Evolutionary conservation across 2,888 invertebrate species (phyloP).

Genomic region (Sphaeridia pumilis): DNA sequence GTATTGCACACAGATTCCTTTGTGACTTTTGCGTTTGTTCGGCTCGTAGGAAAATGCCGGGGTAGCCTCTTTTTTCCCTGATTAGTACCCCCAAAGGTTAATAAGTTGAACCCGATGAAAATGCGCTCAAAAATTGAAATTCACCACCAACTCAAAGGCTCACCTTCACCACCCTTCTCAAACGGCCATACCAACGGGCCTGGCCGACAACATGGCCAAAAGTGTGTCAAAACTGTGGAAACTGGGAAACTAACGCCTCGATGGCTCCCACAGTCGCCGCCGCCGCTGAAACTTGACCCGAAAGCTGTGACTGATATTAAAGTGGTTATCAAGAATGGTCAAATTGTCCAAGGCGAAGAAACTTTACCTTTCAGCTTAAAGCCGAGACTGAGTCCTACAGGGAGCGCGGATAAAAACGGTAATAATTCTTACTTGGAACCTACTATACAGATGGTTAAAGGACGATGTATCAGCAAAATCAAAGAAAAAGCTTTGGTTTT

Average conservation of each 20-base stretch:
- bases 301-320: slow-evolving; percentile 23
- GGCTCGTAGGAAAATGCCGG: no score
- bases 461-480: not conserved
- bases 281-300: slow-evolving; percentile 9
- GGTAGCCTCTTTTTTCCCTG: no score
- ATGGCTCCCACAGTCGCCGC: not conserved
- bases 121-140: slow-evolving; percentile 15
- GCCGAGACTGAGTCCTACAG: slow-evolving; percentile 3
- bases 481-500: no score
- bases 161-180: not conserved
- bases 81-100: no score
- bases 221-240: not conserved
- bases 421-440: not conserved
- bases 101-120: no score
- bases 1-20: no score
- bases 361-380: slow-evolving; percentile 22
- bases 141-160: not conserved
- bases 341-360: slow-evolving; percentile 34
- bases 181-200: not conserved
- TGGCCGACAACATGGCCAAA: not conserved
- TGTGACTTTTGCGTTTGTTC: no score
- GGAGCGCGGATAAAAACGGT: slow-evolving; percentile 11
- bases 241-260: not conserved
- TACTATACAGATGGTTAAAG: not conserved
- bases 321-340: slow-evolving; percentile 35